Base-by-base conservation (phyloP, 64 coral and sea anemone genomes). In the Stichodactyla mertensii region DNA sequence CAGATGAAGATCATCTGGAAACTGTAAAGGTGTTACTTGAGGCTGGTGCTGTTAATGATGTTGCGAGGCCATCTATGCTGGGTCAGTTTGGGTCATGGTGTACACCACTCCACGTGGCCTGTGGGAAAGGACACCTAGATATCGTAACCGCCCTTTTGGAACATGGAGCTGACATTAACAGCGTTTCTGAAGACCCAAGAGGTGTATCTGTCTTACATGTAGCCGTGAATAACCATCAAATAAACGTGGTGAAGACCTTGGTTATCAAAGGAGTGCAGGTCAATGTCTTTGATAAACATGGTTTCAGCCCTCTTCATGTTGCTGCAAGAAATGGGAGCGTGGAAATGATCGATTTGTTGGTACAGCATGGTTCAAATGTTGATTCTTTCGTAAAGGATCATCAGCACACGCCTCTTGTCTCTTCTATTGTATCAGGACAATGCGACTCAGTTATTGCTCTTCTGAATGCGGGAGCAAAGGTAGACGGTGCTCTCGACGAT, bases 21-120 rank as follows among this genome's bases (percentile, higher is more conserved):
- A 77, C 77, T 56, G 86, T 87, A 53, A n/a, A 77, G 77, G 52
- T 16, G 5, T 56, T 87, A 78, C 86, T 87, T 1, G 15, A 77
- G 54, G 71, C 52, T 56, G 86, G 86, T 77, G 86, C 86, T 27
- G 11, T 31, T 70, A 87, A 22, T 67, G 84, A 71, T 31, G 84
- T 66, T 45, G 23, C 59, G 69, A 64, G 84, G 55, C 84, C 84
- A 51, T 45, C 69, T 87, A 56, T 12, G 52, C 51, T 78, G 54
- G 67, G 86, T 56, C 77, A 27, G 58, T 78, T 87, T 77, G 86
- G 64, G 10, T 87, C 86, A 52, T 87, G 86, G 86, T 87, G 86
- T 28, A 87, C 64, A 57, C 36, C 86, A 16, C 52, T 87, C 14
- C 86, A 87, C n/a, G 10, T 87, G 55, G 86, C 86, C 16, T 87